These are phyloP conservation scores for Napeogenes sylphis DNA, from an alignment of 2,888 invertebrate species.

Conservation along the genomic window DNA sequence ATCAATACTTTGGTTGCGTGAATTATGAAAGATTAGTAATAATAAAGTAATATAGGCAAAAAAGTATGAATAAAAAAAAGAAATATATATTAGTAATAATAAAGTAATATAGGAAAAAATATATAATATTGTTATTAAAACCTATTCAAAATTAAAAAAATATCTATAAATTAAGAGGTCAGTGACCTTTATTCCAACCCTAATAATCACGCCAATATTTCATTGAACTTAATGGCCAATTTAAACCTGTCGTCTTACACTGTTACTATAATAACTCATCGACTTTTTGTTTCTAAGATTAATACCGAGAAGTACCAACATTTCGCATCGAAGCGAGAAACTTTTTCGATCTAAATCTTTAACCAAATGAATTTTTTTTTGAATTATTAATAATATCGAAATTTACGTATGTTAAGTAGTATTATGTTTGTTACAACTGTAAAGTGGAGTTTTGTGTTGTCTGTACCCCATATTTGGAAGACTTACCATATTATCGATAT, in stretches of 20 bases:
- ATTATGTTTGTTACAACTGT: no score
- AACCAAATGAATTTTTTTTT: not conserved
- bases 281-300: slow-evolving; percentile 73
- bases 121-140: slow-evolving; percentile 6
- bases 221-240: slow-evolving; percentile 49
- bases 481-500: no score
- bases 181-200: slow-evolving; percentile 20
- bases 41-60: no score
- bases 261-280: slow-evolving; percentile 58
- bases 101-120: not conserved
- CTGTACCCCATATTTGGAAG: no score
- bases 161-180: slow-evolving; percentile 7
- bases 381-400: no score
- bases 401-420: no score
- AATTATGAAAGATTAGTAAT: no score
- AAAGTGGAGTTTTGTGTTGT: no score
- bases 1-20: no score
- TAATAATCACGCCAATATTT: slow-evolving; percentile 31
- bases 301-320: slow-evolving; percentile 75
- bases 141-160: slow-evolving; percentile 4
- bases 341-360: slow-evolving; percentile 75
- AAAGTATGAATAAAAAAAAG: no score
- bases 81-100: no score
- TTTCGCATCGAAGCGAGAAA: slow-evolving; percentile 73
- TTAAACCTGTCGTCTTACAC: slow-evolving; percentile 63